Percentiles rank a stretch among this genome's conserved stretches.
Conservation (phyloP, 2,888 invertebrate genomes). For the Chymomyza amoena region DNA sequence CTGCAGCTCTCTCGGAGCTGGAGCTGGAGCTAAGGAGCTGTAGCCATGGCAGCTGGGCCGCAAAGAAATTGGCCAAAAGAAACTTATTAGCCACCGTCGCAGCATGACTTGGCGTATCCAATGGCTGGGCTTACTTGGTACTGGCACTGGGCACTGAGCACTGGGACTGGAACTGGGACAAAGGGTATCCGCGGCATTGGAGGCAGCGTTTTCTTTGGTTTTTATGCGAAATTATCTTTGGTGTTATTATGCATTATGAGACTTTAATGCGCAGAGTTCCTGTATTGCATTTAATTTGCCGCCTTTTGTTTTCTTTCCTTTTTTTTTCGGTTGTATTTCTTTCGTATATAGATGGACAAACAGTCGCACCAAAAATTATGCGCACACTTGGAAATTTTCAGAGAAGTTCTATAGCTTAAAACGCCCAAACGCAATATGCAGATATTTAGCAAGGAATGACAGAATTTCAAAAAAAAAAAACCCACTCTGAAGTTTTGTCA, state of each 20-base stretch:
- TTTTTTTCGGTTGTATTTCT: neutral
- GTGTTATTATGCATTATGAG: slow-evolving; percentile 66
- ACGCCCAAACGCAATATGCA: too few species aligned
- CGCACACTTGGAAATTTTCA: too few species aligned
- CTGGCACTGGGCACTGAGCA: neutral
- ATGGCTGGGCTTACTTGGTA: neutral
- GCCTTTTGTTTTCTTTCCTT: neutral
- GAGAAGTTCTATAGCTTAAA: too few species aligned
- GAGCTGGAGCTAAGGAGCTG: too few species aligned
- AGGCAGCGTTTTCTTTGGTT: neutral
- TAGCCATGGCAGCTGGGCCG: neutral
- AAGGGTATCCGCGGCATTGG: neutral
- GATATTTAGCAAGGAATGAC: too few species aligned
- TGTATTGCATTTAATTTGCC: slow-evolving; percentile 50
- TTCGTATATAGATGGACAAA: neutral
- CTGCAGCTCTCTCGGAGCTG: neutral
- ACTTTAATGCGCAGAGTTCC: slow-evolving; percentile 64
- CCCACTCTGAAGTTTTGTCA: too few species aligned
- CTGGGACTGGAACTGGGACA: slow-evolving; percentile 13
- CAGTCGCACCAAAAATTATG: too few species aligned
- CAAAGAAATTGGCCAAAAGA: neutral
- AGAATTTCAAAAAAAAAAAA: too few species aligned
- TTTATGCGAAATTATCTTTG: slow-evolving; percentile 61
- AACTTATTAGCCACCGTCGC: neutral
- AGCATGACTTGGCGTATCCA: neutral